Base-by-base conservation (phyloP, 2,797 vertebrate species). In the Acanthurus leucopareius region DNA sequence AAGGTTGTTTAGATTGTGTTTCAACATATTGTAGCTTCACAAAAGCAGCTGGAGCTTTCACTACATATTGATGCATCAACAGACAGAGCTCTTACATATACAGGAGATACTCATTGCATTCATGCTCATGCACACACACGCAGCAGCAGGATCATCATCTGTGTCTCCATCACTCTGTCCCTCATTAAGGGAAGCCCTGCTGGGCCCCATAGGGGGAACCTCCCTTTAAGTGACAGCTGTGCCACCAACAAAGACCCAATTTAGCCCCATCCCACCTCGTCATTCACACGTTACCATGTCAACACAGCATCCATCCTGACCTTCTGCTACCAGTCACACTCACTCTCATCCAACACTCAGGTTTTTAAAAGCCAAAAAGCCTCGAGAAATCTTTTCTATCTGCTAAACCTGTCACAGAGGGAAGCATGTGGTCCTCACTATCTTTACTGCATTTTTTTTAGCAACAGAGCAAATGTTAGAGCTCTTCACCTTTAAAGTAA, bases 171-270 rank as follows among this genome's bases (percentile, higher is more conserved):
- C 87, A 48, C 64, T 86, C 69, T 65, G 80, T 75, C 80, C 88
- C 91, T 94, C 91, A 92, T 94, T 93, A 93, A 86, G 80, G 80
- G 84, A 80, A 86, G 67, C 60, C 91, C 91, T 67, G 87, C 91
- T 90, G 91, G 79, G 89, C 84, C 89, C 80, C 86, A 85, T 17
- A 68, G 84, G 81, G 85, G 86, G 80, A 79, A 47, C 63, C 88
- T 81, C 88, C 83, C 87, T 90, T 89, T 79, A 88, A 88, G 90
- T 88, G 89, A 90, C 93, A 94, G 93, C 92, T 94, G 94, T 56
- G 53, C 85, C 89, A 82, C 71, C 80, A 84, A 93, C 90, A 94
- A 91, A 92, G 90, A 84, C 82, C 90, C 86, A 90, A 91, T 92
- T 94, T 92, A 93, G 86, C 75, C 65, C 74, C 19, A 40, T 83